A percentile compares a stretch with the other conserved stretches of the same genome.
These are phyloP conservation scores for Ophion obscuratus DNA, from an alignment of 2,888 invertebrate species.

Conservation along the genomic window DNA sequence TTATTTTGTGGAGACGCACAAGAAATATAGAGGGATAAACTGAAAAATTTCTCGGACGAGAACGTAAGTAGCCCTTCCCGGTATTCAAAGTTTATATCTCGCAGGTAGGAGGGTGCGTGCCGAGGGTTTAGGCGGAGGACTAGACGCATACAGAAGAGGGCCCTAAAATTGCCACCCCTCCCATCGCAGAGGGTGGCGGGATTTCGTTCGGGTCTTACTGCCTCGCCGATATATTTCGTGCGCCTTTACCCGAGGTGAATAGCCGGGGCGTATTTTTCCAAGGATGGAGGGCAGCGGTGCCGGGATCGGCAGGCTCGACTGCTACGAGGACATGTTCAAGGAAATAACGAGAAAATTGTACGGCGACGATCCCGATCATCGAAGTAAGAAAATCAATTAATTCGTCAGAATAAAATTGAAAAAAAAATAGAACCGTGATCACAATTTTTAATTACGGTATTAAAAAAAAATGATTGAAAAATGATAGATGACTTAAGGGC, in stretches of 20 bases:
- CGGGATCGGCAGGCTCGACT: constrained; percentile 85
- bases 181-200: constrained; percentile 29
- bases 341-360: constrained; percentile 96
- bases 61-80: not conserved
- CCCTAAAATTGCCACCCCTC: constrained; percentile 41
- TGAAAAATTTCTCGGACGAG: constrained; percentile 1
- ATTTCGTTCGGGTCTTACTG: constrained; percentile 30
- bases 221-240: not conserved
- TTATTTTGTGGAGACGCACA: not conserved
- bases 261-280: constrained; percentile 7
- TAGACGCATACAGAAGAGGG: not conserved
- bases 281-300: constrained; percentile 80
- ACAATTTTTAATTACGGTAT: not conserved
- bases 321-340: constrained; percentile 94
- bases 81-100: constrained; percentile 23
- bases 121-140: constrained; percentile 21
- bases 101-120: constrained; percentile 23
- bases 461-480: no score
- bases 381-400: constrained; percentile 74
- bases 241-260: not conserved
- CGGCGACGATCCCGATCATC: constrained; percentile 89
- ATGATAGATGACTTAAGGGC: no score
- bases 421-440: not conserved
- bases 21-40: not conserved
- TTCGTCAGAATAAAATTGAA: constrained; percentile 7